phyloP scores from a whole-genome alignment of 2,888 invertebrate genomes.

The Drosophila mercatorum region DNA sequence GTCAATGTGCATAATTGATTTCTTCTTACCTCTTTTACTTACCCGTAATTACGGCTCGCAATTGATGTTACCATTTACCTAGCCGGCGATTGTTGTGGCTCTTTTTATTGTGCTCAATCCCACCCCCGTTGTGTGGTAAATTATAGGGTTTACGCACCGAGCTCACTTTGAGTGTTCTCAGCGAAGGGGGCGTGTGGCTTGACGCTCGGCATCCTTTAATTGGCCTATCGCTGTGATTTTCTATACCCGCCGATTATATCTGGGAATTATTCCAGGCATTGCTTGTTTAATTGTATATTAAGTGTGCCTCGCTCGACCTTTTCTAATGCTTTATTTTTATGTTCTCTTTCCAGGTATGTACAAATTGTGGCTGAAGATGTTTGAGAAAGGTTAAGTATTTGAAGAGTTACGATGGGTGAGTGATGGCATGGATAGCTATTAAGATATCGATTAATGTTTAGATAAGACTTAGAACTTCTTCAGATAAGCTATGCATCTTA shows the following conservation, averaged over 20 bases:
- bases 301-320: constrained; percentile 8
- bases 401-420: background rate
- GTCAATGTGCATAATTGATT: constrained; percentile 71
- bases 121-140: constrained; percentile 55
- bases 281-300: constrained; percentile 19
- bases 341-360: constrained; percentile 66
- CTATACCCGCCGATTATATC: constrained; percentile 6
- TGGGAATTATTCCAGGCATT: background rate
- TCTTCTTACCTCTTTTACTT: constrained; percentile 67
- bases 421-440: background rate
- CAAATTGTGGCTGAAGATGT: background rate
- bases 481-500: background rate
- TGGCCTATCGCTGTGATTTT: constrained; percentile 41
- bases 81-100: constrained; percentile 22
- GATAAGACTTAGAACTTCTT: background rate
- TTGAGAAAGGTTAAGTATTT: background rate
- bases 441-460: background rate
- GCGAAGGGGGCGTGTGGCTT: constrained; percentile 52
- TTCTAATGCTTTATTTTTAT: constrained; percentile 11
- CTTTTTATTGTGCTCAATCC: constrained; percentile 28
- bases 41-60: constrained; percentile 66
- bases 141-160: constrained; percentile 53
- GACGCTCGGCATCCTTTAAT: constrained; percentile 47
- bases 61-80: constrained; percentile 60
- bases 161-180: constrained; percentile 28